A percentile compares a stretch with the other conserved stretches of the same genome.
phyloP scores from a whole-genome alignment of 2,797 vertebrate genomes.

The Cyprinella venusta region DNA sequence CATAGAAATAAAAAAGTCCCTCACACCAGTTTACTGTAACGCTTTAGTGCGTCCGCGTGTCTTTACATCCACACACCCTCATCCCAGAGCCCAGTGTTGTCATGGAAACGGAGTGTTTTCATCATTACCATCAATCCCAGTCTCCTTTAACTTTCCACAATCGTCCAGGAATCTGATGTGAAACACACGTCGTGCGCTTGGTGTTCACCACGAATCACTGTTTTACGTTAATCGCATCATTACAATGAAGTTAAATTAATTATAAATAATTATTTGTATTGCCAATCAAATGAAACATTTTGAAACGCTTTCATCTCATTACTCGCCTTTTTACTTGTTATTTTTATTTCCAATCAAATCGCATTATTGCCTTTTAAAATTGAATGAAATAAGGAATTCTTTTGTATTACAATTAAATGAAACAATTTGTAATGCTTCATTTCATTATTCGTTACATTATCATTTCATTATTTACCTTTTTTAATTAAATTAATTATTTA shows the following conservation, averaged over 20 bases:
- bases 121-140: neutral
- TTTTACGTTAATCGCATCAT: neutral
- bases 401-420: too few relatives aligned
- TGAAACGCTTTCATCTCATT: neutral
- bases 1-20: slow-evolving; percentile 9
- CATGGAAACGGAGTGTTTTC: slow-evolving; percentile 7
- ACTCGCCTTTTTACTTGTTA: too few relatives aligned
- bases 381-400: neutral
- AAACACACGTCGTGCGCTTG: neutral
- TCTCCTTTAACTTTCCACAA: neutral
- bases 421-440: neutral
- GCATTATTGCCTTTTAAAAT: neutral
- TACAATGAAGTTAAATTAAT: neutral
- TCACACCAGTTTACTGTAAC: slow-evolving; percentile 7
- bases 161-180: neutral
- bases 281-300: too few relatives aligned
- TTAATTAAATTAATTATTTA: too few relatives aligned
- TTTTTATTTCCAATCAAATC: neutral
- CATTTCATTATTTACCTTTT: too few relatives aligned
- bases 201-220: neutral
- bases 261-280: neutral
- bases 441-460: too few relatives aligned
- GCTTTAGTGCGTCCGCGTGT: neutral
- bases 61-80: neutral
- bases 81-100: neutral